Conservation (phyloP, 2,888 invertebrate species). For the Augochlorella aurata region DNA sequence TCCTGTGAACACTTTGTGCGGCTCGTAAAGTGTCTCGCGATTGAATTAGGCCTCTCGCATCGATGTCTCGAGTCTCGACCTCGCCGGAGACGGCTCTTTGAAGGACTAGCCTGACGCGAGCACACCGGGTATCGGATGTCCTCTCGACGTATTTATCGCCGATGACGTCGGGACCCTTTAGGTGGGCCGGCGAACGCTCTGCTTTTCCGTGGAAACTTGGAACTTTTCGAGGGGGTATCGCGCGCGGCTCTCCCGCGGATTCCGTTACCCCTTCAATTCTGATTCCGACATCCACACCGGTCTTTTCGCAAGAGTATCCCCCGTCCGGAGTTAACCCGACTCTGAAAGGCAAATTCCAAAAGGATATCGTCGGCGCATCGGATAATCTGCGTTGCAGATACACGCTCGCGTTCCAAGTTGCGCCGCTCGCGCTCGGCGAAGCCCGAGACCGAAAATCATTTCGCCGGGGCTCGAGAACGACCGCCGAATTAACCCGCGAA, state of each 20-base stretch:
- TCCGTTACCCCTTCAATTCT: not conserved
- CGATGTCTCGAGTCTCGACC: conserved; percentile 32
- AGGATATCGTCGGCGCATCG: conserved; percentile 1
- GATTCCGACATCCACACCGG: not conserved
- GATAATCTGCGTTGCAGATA: not conserved
- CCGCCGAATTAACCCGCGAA: not conserved
- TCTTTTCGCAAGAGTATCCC: not conserved
- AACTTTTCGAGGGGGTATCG: not conserved
- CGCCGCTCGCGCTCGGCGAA: not conserved
- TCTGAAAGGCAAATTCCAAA: conserved; percentile 1
- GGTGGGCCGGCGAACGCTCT: not conserved
- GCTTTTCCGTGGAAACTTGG: not conserved
- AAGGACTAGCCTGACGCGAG: conserved; percentile 18
- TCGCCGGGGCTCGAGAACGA: not conserved
- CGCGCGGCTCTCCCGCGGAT: not conserved
- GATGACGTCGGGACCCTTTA: not conserved
- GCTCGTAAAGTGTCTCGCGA: conserved; percentile 55
- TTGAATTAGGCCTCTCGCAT: conserved; percentile 55
- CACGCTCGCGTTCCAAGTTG: not conserved
- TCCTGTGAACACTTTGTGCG: conserved; percentile 43
- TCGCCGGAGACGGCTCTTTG: conserved; percentile 43
- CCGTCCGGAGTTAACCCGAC: not conserved
- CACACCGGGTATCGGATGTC: conserved; percentile 4
- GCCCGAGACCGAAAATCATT: not conserved
- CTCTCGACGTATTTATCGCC: conserved; percentile 3